A percentile compares a stretch with the other conserved stretches of the same genome.
Evolutionary conservation across 2,888 invertebrate genomes (phyloP).

Genomic region (Alentia gelatinosa): DNA sequence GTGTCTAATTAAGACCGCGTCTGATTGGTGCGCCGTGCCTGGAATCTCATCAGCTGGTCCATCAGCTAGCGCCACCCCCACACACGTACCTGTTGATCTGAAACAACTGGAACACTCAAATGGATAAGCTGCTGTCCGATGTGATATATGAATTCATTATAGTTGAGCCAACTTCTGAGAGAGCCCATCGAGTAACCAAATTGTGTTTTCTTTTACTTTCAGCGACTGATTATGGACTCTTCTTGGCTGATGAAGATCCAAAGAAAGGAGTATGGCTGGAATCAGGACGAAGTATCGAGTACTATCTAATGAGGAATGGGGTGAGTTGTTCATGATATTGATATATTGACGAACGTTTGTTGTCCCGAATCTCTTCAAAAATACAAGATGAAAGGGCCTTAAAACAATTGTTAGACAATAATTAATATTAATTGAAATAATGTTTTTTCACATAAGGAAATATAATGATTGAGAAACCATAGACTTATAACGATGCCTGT

Average conservation of each 20-base stretch:
- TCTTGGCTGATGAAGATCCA: constrained; percentile 97
- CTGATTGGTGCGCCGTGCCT: neutral
- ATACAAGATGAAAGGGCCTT: too few species aligned
- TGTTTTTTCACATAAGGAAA: too few species aligned
- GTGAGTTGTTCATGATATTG: too few species aligned
- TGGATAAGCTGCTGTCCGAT: too few species aligned
- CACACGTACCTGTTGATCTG: neutral
- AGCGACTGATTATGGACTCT: constrained; percentile 98
- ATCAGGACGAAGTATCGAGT: constrained; percentile 94
- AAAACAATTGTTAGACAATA: too few species aligned
- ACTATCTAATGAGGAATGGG: constrained; percentile 96
- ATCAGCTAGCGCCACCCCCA: too few species aligned
- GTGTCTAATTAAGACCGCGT: neutral
- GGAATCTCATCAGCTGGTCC: neutral
- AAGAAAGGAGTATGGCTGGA: constrained; percentile 97
- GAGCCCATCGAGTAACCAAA: neutral
- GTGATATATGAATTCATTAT: neutral
- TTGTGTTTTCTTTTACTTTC: constrained; percentile 67
- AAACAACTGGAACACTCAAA: too few species aligned
- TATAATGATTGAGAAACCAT: too few species aligned
- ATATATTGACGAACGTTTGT: too few species aligned
- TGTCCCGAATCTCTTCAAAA: too few species aligned
- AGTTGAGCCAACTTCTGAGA: neutral
- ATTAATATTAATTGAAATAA: too few species aligned
- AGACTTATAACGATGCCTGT: too few species aligned